phyloP scores from a whole-genome alignment of 2,888 invertebrate genomes.

The Subacronicta megacephala region DNA sequence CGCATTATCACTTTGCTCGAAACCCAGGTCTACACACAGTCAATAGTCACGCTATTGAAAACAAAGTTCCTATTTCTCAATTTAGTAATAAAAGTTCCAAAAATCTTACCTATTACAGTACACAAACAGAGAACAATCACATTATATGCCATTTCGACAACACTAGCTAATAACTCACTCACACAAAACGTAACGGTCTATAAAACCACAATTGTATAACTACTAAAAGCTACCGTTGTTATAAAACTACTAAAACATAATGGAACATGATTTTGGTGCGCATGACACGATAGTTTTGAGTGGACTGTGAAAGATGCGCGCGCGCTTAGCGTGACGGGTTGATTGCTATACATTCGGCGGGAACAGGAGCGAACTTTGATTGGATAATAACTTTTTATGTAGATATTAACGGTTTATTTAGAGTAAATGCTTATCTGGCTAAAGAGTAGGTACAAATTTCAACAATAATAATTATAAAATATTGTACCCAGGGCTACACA shows the following conservation, averaged over 20 bases:
- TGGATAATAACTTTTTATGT: constrained; percentile 32
- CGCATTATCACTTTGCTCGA: too few relatives aligned
- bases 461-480: too few relatives aligned
- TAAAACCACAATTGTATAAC: constrained; percentile 11
- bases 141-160: constrained; percentile 51
- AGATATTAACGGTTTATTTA: too few relatives aligned
- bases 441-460: too few relatives aligned
- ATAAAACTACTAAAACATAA: constrained; percentile 39
- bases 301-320: constrained; percentile 54
- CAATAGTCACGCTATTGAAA: too few relatives aligned
- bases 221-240: constrained; percentile 35
- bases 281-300: constrained; percentile 50
- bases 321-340: constrained; percentile 42
- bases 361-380: constrained; percentile 44
- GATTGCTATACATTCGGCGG: constrained; percentile 22
- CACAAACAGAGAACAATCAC: constrained; percentile 33
- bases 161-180: background rate
- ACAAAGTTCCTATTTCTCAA: too few relatives aligned
- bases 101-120: constrained; percentile 56
- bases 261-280: constrained; percentile 51
- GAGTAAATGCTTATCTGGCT: too few relatives aligned
- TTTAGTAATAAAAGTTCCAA: background rate
- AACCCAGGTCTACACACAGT: too few relatives aligned
- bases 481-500: too few relatives aligned
- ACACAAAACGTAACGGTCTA: constrained; percentile 19